phyloP scores from a whole-genome alignment of 2,113 vertebrate genomes.

The Aptenodytes forsteri region DNA sequence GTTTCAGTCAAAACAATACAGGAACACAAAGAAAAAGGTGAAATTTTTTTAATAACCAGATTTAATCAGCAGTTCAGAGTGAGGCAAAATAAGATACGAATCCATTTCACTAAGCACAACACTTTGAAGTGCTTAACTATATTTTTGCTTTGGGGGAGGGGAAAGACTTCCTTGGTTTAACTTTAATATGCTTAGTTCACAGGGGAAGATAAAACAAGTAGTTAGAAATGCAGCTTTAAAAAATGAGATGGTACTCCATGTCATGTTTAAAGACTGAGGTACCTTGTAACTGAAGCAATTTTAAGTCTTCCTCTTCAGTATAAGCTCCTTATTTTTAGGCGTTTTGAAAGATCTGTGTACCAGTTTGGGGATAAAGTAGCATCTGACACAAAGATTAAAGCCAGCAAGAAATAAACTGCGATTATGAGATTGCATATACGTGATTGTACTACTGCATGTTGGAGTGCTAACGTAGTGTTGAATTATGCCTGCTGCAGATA shows the following conservation, averaged over 20 bases:
- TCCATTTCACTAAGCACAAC: not conserved
- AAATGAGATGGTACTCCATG: not conserved
- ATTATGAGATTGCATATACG: not conserved
- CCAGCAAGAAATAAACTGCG: not conserved
- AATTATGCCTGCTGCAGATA: constrained; percentile 31
- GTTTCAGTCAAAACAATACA: not conserved
- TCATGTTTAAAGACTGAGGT: not conserved
- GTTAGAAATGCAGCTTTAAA: not conserved
- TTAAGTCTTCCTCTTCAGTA: not conserved
- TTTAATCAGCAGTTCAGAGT: not conserved
- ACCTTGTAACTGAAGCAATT: constrained; percentile 19
- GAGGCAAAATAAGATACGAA: not conserved
- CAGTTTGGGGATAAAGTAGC: constrained; percentile 19
- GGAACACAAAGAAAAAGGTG: not conserved
- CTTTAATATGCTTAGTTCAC: not conserved
- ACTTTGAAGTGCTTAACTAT: not conserved
- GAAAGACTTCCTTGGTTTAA: not conserved
- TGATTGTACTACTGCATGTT: not conserved
- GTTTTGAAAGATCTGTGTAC: not conserved
- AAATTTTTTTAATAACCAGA: not conserved
- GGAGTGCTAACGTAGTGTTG: not conserved
- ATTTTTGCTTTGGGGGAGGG: not conserved
- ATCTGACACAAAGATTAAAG: constrained; percentile 59
- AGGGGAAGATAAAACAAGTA: not conserved
- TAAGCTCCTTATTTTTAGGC: constrained; percentile 51